Evolutionary conservation across 2,888 invertebrate genomes (phyloP).

Genomic region (Dendrolimus pini): DNA sequence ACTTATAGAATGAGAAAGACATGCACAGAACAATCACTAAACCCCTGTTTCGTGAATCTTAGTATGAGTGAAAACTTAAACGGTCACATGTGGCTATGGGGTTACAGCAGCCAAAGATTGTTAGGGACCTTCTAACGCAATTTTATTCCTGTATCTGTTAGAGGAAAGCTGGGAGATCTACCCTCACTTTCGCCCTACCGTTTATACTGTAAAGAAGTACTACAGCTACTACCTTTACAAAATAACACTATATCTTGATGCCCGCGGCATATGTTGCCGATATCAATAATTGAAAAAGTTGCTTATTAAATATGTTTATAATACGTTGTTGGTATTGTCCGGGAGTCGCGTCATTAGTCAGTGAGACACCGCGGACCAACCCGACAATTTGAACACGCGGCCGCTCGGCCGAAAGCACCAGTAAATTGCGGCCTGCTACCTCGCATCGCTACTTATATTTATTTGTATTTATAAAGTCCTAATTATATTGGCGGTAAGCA

Average conservation of each 20-base stretch:
- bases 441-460: conserved; percentile 65
- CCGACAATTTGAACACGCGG: conserved; percentile 61
- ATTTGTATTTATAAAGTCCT: conserved; percentile 71
- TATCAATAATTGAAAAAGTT: conserved; percentile 53
- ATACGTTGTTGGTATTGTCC: conserved; percentile 44
- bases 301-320: conserved; percentile 57
- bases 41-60: too few relatives aligned
- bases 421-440: conserved; percentile 70
- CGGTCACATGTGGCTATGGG: too few relatives aligned
- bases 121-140: too few relatives aligned
- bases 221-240: not conserved
- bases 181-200: too few relatives aligned
- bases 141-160: too few relatives aligned
- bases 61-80: too few relatives aligned
- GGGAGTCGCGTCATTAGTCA: conserved; percentile 67
- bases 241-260: conserved; percentile 7
- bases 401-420: conserved; percentile 40
- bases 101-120: too few relatives aligned
- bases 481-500: conserved; percentile 56
- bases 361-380: conserved; percentile 48
- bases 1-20: too few relatives aligned
- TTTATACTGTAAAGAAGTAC: not conserved
- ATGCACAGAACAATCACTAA: too few relatives aligned
- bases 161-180: too few relatives aligned
- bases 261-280: conserved; percentile 49